Base-by-base conservation (phyloP, 2,888 invertebrate genomes). In the Agrenia bidenticulata region DNA sequence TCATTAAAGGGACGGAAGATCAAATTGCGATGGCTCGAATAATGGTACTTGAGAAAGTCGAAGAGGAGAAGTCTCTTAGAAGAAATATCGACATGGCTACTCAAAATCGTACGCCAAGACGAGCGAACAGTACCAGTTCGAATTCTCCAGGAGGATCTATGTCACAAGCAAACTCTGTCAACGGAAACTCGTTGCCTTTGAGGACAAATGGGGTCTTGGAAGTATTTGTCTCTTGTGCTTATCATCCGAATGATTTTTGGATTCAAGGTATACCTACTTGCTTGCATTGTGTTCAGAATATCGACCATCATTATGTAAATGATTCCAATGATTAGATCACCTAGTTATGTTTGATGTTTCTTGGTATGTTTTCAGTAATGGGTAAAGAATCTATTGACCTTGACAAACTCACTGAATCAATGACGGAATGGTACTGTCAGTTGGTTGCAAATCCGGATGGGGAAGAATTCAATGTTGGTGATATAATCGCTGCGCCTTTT, bases 201-300 rank as follows among this genome's bases (percentile, higher is more conserved):
- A 63, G 53, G 24, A 64, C 42, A 23, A 86, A 87, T 66, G 84
- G 87, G 1, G 84, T 85, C 19, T 86, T 92, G 78, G 89, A 94
- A 78, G 90, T 94, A 17, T 94, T 89, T 80, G 89, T 94, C 2
- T 92, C 92, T 0, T 92, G 93, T 0, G 86, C 92, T 70, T 88
- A 89, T 15, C 87, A 87, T 27, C 94, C 94, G 0, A 83, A 82
- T 17, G 83, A 83, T 69, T 94, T 95, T 82, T 95, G 93, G 92
- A 85, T 94, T 11, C 94, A 94, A 82, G 85, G 91, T 73, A 60
- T 61, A 37, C 24, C 24, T 37, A 13, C 13, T 60, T 61, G 42
- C 24, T 37, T 37, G 19, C 13, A 49, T 39, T 27, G 21, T 32
- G 41, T 60, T 26, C 21, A 56, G 19, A 61, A 51, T 45, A 57